Conservation (phyloP, 1,140 invertebrate genomes). For the Sminthurinus signatus region DNA sequence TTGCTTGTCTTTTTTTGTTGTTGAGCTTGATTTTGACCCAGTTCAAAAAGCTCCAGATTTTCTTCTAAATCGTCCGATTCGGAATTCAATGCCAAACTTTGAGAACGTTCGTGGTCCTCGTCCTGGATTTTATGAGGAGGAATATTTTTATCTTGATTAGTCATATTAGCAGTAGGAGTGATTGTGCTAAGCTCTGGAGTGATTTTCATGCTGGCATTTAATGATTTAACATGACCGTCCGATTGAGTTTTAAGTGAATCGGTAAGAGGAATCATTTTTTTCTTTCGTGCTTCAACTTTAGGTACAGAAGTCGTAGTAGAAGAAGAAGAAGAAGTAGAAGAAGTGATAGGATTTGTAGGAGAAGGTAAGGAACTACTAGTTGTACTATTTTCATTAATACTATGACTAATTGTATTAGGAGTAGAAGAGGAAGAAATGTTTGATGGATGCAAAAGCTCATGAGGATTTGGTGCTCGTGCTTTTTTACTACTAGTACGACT, state of each 20-base stretch:
- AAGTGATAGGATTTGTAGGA: constrained; percentile 6
- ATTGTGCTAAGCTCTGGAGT: no score
- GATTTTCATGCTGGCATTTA: no score
- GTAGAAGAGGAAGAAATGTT: no score
- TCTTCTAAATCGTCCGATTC: constrained; percentile 40
- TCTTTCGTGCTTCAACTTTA: not conserved
- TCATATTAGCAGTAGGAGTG: no score
- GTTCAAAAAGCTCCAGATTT: constrained; percentile 41
- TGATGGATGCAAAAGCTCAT: no score
- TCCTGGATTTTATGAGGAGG: no score
- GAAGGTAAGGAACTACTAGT: not conserved
- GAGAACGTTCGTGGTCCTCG: no score
- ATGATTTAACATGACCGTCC: no score
- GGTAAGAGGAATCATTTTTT: not conserved
- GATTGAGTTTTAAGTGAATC: not conserved
- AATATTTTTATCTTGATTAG: no score
- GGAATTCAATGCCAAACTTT: not conserved
- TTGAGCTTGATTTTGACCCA: not conserved
- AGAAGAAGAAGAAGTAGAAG: constrained; percentile 4
- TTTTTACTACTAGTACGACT: not conserved
- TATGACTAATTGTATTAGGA: not conserved
- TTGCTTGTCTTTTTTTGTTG: no score
- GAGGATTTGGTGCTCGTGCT: not conserved
- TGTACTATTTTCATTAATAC: not conserved
- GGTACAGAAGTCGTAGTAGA: not conserved